Conservation (phyloP, 2,797 vertebrate species). For the Gila robusta region DNA sequence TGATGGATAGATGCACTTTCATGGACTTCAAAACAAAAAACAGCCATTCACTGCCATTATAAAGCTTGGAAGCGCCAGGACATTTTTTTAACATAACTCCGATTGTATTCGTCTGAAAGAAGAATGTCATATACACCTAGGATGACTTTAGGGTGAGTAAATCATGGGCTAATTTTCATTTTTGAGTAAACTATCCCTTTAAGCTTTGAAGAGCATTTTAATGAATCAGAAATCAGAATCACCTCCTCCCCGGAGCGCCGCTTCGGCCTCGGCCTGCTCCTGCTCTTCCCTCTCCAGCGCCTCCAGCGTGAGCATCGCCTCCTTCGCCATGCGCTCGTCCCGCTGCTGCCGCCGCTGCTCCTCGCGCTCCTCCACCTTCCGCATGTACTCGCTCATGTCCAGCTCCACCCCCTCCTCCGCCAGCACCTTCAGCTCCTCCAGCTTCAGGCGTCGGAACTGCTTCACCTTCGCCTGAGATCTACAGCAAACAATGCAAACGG, state of each 20-base stretch:
- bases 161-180: no score
- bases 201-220: background rate
- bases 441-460: constrained; percentile 89
- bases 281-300: constrained; percentile 81
- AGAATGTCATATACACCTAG: no score
- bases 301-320: constrained; percentile 80
- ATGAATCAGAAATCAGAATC: no score
- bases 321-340: constrained; percentile 79
- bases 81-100: no score
- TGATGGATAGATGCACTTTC: no score
- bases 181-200: no score
- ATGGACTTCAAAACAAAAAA: no score
- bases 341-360: constrained; percentile 77
- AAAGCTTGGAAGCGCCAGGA: no score
- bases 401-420: constrained; percentile 82
- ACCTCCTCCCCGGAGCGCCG: constrained; percentile 62
- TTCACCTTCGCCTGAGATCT: constrained; percentile 92
- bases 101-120: no score
- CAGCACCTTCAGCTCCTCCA: constrained; percentile 89
- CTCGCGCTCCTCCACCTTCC: constrained; percentile 81
- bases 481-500: constrained; percentile 6
- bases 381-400: constrained; percentile 78
- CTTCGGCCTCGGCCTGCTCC: constrained; percentile 63
- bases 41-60: no score
- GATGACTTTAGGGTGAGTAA: no score